These are phyloP conservation scores for Eptatretus burgeri DNA, from an alignment of 2,113 vertebrate genomes.

Conservation along the genomic window DNA sequence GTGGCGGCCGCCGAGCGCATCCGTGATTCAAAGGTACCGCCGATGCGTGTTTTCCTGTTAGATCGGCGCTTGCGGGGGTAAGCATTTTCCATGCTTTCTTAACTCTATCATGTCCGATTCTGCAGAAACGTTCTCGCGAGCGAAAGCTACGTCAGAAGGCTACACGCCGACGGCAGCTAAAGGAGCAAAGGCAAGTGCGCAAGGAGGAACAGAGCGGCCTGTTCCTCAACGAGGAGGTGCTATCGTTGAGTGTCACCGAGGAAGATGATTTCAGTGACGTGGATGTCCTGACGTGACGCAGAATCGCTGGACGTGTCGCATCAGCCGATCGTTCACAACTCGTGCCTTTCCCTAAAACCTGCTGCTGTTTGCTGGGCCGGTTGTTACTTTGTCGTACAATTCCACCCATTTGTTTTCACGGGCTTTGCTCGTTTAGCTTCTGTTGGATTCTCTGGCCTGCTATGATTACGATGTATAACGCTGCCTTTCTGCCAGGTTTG, in stretches of 20 bases:
- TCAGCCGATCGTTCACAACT: background rate
- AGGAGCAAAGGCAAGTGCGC: slow-evolving; percentile 76
- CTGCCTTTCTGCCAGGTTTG: no score
- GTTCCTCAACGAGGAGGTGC: slow-evolving; percentile 84
- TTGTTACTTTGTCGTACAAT: no score
- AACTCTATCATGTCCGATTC: slow-evolving; percentile 9
- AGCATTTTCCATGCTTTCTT: background rate
- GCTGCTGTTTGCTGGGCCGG: no score
- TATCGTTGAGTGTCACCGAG: slow-evolving; percentile 69
- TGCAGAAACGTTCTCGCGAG: slow-evolving; percentile 80
- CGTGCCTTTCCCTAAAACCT: no score
- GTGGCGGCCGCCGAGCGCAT: slow-evolving; percentile 62
- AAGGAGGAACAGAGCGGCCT: slow-evolving; percentile 90
- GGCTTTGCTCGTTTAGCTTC: no score
- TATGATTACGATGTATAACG: no score
- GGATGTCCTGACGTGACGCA: slow-evolving; percentile 79
- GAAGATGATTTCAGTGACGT: slow-evolving; percentile 55
- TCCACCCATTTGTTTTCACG: no score
- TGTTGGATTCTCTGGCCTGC: no score
- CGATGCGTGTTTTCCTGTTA: background rate
- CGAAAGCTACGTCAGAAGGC: slow-evolving; percentile 89
- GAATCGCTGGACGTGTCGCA: background rate
- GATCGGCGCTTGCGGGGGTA: background rate
- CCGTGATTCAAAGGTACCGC: slow-evolving; percentile 68
- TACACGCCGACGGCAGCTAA: slow-evolving; percentile 79